Evolutionary conservation across 2,797 vertebrate species (phyloP).

Genomic region (Chromobotia macracanthus): DNA sequence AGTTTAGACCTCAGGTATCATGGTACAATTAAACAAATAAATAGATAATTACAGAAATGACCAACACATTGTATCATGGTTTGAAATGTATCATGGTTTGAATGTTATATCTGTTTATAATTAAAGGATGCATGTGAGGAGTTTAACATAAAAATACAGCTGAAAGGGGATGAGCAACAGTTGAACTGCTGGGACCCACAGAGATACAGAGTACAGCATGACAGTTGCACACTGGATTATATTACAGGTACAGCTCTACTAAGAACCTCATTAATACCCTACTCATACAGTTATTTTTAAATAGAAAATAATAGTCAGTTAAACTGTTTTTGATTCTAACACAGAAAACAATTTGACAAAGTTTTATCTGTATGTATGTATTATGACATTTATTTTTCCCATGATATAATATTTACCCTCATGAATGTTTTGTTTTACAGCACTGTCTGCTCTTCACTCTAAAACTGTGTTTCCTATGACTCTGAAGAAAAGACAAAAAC

Average conservation of each 20-base stretch:
- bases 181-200: slow-evolving; percentile 74
- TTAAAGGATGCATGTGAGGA: slow-evolving; percentile 78
- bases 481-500: slow-evolving; percentile 77
- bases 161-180: slow-evolving; percentile 71
- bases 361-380: neutral
- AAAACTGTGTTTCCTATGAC: slow-evolving; percentile 78
- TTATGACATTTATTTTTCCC: neutral
- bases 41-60: neutral
- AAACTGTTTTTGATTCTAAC: neutral
- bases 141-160: slow-evolving; percentile 73
- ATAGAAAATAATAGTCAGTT: neutral
- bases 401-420: neutral
- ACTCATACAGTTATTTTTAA: neutral
- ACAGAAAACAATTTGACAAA: too few relatives aligned
- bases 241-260: slow-evolving; percentile 73
- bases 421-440: slow-evolving; percentile 63
- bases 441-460: slow-evolving; percentile 71
- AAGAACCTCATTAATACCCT: neutral
- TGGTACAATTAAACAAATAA: neutral
- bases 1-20: neutral
- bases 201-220: slow-evolving; percentile 70
- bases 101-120: neutral
- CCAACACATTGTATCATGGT: neutral
- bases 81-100: neutral
- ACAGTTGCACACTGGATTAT: slow-evolving; percentile 70